A percentile compares a stretch with the other conserved stretches of the same genome.
Evolutionary conservation across 1,140 invertebrate species (phyloP).

Genomic region (Cylas formicarius): DNA sequence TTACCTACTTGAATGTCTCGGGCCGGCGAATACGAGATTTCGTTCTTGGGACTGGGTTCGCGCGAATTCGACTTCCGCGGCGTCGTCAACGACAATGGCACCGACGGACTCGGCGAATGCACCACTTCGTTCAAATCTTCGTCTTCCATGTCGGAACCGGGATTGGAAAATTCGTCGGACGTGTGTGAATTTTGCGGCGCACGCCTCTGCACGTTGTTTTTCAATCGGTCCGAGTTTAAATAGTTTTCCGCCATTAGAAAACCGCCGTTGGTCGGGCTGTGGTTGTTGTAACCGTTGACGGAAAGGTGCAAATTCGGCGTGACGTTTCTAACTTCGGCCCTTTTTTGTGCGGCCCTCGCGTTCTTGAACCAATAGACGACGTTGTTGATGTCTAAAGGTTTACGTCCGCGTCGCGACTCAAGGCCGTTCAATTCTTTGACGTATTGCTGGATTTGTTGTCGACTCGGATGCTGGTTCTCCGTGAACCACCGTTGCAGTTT

Average conservation of each 20-base stretch:
- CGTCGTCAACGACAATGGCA: conserved; percentile 60
- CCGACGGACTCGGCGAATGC: conserved; percentile 56
- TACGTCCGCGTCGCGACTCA: conserved; percentile 83
- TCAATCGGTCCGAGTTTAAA: conserved; percentile 46
- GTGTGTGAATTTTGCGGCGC: conserved; percentile 47
- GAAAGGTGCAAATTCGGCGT: conserved; percentile 47
- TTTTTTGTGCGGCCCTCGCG: conserved; percentile 88
- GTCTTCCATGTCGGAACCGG: conserved; percentile 55
- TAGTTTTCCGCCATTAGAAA: conserved; percentile 48
- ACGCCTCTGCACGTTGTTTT: conserved; percentile 44
- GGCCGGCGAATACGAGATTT: conserved; percentile 27
- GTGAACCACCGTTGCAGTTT: conserved; percentile 91
- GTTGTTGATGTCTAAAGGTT: conserved; percentile 93
- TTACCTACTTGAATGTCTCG: conserved; percentile 38
- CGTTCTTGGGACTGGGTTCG: conserved; percentile 38
- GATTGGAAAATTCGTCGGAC: conserved; percentile 53
- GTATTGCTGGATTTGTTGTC: conserved; percentile 91
- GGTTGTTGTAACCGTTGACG: conserved; percentile 56
- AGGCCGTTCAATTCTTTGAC: conserved; percentile 87
- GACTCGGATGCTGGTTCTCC: conserved; percentile 91
- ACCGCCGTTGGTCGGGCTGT: conserved; percentile 52
- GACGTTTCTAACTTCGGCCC: conserved; percentile 66
- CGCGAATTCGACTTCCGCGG: conserved; percentile 34
- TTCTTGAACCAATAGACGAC: conserved; percentile 99
- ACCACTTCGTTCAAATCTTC: conserved; percentile 49